Evolutionary conservation across 2,113 vertebrate species (phyloP).

Genomic region (Ascaphus truei): DNA sequence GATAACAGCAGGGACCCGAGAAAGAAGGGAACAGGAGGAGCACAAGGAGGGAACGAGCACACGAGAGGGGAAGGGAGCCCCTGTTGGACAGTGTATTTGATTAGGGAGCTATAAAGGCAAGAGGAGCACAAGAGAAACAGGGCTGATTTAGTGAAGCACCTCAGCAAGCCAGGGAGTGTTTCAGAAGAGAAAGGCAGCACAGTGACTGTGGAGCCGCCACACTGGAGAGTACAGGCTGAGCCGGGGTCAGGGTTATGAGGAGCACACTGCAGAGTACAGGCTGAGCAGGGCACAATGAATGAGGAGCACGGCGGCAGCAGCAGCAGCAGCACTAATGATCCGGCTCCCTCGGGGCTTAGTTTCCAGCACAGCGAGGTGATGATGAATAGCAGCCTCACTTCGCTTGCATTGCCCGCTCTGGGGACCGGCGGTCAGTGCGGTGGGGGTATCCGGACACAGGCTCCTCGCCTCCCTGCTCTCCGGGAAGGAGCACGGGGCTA

Average conservation of each 20-base stretch:
- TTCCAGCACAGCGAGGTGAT: too few relatives aligned
- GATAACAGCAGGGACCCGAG: too few relatives aligned
- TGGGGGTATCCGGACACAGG: not conserved
- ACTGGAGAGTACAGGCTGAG: too few relatives aligned
- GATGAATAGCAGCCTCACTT: not conserved
- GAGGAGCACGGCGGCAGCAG: too few relatives aligned
- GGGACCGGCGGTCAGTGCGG: not conserved
- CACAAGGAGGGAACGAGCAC: not conserved
- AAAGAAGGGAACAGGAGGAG: not conserved
- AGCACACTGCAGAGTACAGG: not conserved
- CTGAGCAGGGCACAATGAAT: too few relatives aligned
- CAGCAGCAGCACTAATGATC: too few relatives aligned
- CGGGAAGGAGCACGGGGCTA: not conserved
- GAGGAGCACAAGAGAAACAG: not conserved
- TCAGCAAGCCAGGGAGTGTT: too few relatives aligned
- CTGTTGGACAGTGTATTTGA: too few relatives aligned
- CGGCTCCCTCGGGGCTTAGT: too few relatives aligned
- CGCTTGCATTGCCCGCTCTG: not conserved
- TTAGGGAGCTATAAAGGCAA: not conserved
- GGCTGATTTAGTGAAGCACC: not conserved
- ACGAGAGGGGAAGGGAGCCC: not conserved
- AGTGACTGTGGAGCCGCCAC: not conserved
- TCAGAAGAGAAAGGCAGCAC: too few relatives aligned
- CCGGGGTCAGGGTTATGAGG: not conserved
- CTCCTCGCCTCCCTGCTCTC: not conserved